phyloP scores from a whole-genome alignment of 1,140 invertebrate genomes.

The Teleopsis dalmanni region DNA sequence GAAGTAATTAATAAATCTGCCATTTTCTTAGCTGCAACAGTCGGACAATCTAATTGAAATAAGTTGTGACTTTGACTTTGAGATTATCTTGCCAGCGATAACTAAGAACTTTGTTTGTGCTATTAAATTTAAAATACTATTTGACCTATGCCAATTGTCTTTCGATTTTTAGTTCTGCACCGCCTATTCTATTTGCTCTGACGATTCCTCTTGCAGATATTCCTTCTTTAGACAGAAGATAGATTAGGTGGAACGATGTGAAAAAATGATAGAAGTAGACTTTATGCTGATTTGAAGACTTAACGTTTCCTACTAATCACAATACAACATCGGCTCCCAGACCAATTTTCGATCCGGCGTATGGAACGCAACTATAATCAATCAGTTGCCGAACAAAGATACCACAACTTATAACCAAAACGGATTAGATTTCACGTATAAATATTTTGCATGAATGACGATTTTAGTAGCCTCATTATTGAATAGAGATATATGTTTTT shows the following conservation, averaged over 20 bases:
- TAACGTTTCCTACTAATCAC: not conserved
- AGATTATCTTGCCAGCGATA: slow-evolving; percentile 5
- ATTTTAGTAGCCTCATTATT: no score
- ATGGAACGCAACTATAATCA: no score
- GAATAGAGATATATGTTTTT: no score
- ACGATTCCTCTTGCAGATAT: slow-evolving; percentile 4
- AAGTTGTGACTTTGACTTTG: slow-evolving; percentile 1
- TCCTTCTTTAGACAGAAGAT: not conserved
- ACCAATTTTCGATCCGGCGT: slow-evolving; percentile 5
- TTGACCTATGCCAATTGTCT: not conserved
- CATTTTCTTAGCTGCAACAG: not conserved
- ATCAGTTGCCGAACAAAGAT: slow-evolving; percentile 1
- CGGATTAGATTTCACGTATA: not conserved
- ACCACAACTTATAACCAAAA: slow-evolving; percentile 7
- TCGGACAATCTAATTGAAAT: not conserved
- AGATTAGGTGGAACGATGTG: not conserved
- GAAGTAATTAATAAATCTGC: not conserved
- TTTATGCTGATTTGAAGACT: not conserved
- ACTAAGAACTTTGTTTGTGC: slow-evolving; percentile 1
- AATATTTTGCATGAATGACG: no score
- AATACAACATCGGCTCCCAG: slow-evolving; percentile 7
- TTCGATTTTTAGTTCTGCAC: slow-evolving; percentile 2
- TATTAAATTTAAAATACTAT: slow-evolving; percentile 1
- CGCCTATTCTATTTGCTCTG: not conserved
- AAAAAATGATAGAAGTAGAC: slow-evolving; percentile 2